These are phyloP conservation scores for Drosophila hawaiiensis DNA, from an alignment of 2,888 invertebrate genomes.

Conservation along the genomic window DNA sequence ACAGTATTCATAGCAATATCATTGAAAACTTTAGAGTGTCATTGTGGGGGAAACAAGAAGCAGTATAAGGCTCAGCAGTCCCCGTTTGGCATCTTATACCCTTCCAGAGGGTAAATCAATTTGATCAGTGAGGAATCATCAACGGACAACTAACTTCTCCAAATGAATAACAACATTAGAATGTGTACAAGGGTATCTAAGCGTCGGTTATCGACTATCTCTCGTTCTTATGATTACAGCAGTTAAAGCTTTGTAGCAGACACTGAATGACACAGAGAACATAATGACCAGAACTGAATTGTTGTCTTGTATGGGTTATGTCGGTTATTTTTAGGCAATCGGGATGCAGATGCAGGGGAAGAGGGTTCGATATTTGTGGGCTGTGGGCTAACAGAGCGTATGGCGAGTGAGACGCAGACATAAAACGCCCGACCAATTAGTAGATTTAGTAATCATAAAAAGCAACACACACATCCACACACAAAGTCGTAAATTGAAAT, in stretches of 20 bases:
- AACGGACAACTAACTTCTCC: not conserved
- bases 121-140: not conserved
- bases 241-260: not conserved
- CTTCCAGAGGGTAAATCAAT: not conserved
- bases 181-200: not conserved
- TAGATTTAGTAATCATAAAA: slow-evolving; percentile 56
- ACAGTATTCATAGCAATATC: not conserved
- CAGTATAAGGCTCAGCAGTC: not conserved
- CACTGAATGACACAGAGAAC: not conserved
- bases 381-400: slow-evolving; percentile 3
- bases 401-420: slow-evolving; percentile 39
- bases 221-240: not conserved
- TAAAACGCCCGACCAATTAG: slow-evolving; percentile 59
- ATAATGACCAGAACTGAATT: not conserved
- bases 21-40: slow-evolving; percentile 12
- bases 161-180: not conserved
- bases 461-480: slow-evolving; percentile 21
- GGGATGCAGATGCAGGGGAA: not conserved
- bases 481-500: slow-evolving; percentile 12
- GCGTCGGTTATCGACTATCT: not conserved
- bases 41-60: not conserved
- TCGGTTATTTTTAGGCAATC: not conserved
- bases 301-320: not conserved
- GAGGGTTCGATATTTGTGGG: not conserved
- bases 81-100: not conserved